Evolutionary conservation across 2,797 vertebrate species (phyloP).

Genomic region (Rhabdomys pumilio): DNA sequence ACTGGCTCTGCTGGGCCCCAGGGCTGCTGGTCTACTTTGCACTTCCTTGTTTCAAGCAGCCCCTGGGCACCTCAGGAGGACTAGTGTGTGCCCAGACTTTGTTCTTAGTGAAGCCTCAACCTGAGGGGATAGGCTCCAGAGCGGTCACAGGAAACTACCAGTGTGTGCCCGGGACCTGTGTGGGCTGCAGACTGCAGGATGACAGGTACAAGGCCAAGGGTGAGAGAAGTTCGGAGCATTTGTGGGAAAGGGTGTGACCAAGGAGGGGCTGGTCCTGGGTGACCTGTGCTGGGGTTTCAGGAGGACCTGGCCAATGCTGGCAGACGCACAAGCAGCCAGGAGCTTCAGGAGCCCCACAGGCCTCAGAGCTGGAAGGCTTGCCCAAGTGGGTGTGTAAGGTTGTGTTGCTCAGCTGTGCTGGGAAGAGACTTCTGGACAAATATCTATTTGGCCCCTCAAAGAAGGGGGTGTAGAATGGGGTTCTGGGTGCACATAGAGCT

Average conservation of each 20-base stretch:
- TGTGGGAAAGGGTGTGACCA: not conserved
- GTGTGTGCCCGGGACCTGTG: not conserved
- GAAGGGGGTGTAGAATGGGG: not conserved
- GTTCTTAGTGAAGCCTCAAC: not conserved
- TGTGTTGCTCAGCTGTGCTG: not conserved
- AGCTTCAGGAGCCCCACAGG: not conserved
- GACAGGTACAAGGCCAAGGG: not conserved
- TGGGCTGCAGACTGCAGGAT: not conserved
- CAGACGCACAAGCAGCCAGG: not conserved
- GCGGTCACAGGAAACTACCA: not conserved
- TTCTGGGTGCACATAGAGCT: not conserved
- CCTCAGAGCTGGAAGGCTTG: not conserved
- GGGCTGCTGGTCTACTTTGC: not conserved
- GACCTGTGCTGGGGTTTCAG: not conserved
- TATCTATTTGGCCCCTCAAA: not conserved
- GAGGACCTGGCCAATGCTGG: not conserved
- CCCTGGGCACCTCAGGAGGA: not conserved
- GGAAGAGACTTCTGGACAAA: not conserved
- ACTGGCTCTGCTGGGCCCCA: not conserved
- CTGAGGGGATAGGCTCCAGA: not conserved
- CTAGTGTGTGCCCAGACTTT: not conserved
- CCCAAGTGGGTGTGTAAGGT: not conserved
- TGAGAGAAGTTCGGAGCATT: not conserved
- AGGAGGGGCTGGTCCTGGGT: not conserved
- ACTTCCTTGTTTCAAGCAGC: not conserved